phyloP scores from a whole-genome alignment of 1,140 invertebrate species.

The Drosophila carrolli region DNA sequence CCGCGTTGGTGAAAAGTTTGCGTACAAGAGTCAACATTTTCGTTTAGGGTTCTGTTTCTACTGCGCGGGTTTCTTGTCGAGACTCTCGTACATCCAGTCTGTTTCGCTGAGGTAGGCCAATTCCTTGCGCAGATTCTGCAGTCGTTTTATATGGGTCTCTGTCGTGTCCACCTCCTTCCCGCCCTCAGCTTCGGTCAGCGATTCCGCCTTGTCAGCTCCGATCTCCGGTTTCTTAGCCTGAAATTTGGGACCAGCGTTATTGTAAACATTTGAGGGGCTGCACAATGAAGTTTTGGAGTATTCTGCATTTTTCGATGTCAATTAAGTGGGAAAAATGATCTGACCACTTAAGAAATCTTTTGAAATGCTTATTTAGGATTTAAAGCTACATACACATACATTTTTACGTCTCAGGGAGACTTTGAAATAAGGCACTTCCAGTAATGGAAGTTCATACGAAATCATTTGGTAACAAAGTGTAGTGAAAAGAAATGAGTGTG shows the following conservation, averaged over 20 bases:
- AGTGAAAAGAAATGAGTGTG: too few relatives aligned
- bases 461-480: too few relatives aligned
- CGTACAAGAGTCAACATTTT: slow-evolving; percentile 14
- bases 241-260: not conserved
- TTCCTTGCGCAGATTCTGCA: slow-evolving; percentile 88
- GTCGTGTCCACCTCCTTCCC: slow-evolving; percentile 56
- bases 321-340: too few relatives aligned
- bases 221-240: slow-evolving; percentile 70
- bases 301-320: not conserved
- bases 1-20: not conserved
- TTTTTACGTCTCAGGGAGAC: too few relatives aligned
- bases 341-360: too few relatives aligned
- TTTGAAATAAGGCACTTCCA: too few relatives aligned
- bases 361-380: too few relatives aligned
- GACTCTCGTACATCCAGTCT: slow-evolving; percentile 89
- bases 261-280: slow-evolving; percentile 7
- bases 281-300: not conserved
- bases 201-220: slow-evolving; percentile 51
- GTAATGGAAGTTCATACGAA: too few relatives aligned
- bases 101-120: slow-evolving; percentile 88
- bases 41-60: slow-evolving; percentile 21
- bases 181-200: slow-evolving; percentile 43
- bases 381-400: too few relatives aligned
- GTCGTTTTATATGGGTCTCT: slow-evolving; percentile 87
- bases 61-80: slow-evolving; percentile 67